These are phyloP conservation scores for Thaleichthys pacificus DNA, from an alignment of 2,797 vertebrate species.

Conservation along the genomic window DNA sequence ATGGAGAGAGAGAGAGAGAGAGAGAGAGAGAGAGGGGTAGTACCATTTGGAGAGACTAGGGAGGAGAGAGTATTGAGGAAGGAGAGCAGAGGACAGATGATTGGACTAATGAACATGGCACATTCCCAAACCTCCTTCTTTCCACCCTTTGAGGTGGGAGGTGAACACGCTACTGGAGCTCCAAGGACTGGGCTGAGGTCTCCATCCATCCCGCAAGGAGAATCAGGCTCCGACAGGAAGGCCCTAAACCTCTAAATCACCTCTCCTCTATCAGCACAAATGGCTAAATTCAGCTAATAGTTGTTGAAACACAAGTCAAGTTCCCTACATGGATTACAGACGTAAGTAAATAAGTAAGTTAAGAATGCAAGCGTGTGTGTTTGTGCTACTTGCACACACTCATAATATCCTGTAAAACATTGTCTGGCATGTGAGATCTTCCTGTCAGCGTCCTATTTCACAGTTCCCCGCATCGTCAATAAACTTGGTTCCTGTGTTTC, in stretches of 20 bases:
- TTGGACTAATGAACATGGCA: constrained; percentile 3
- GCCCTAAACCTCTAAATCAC: no score
- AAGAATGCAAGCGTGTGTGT: neutral
- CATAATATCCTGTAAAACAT: neutral
- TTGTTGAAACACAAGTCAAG: neutral
- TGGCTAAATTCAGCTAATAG: no score
- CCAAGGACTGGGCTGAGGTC: no score
- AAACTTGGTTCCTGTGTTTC: neutral
- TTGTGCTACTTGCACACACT: neutral
- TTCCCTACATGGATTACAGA: no score
- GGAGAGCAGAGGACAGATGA: neutral
- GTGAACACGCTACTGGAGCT: no score
- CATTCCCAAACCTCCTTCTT: neutral
- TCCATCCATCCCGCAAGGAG: no score
- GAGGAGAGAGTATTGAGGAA: neutral
- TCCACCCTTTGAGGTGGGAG: neutral
- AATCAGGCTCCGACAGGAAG: no score
- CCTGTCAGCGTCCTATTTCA: neutral
- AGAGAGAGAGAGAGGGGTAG: neutral
- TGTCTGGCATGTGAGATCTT: constrained; percentile 11
- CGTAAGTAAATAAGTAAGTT: no score
- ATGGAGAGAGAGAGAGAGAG: neutral
- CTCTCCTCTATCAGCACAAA: no score
- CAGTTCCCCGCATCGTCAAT: neutral
- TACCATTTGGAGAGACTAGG: neutral